These are phyloP conservation scores for Alentia gelatinosa DNA, from an alignment of 2,888 invertebrate species.

Conservation along the genomic window DNA sequence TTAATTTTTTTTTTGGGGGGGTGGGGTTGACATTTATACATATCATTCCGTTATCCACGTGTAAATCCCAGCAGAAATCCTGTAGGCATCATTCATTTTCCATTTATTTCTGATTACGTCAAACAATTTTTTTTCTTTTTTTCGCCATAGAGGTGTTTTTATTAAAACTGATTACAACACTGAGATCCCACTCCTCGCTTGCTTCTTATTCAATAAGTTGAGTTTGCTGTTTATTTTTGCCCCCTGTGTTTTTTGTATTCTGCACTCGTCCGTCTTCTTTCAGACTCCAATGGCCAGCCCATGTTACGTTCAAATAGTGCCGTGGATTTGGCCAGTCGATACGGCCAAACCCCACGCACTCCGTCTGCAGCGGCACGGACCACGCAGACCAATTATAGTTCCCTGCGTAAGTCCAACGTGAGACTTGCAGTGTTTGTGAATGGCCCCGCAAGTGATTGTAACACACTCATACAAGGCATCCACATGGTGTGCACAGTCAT, in stretches of 20 bases:
- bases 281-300: constrained; percentile 41
- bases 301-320: constrained; percentile 91
- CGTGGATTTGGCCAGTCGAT: constrained; percentile 88
- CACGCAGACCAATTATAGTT: constrained; percentile 60
- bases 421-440: neutral
- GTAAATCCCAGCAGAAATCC: too few species aligned
- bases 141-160: too few species aligned
- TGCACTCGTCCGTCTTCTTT: constrained; percentile 10
- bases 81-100: too few species aligned
- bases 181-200: neutral
- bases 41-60: too few species aligned
- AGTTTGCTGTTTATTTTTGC: neutral
- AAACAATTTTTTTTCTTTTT: too few species aligned
- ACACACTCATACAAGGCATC: neutral
- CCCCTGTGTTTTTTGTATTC: constrained; percentile 56
- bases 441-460: neutral
- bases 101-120: too few species aligned
- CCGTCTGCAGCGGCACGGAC: neutral
- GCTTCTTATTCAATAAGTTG: neutral
- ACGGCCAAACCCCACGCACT: neutral
- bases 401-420: constrained; percentile 63
- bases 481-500: neutral
- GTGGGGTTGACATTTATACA: too few species aligned
- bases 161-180: too few species aligned
- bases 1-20: too few species aligned